Percentiles rank a stretch among this genome's conserved stretches.
phyloP scores from a whole-genome alignment of 2,797 vertebrate genomes.

The Psittacula derbiana region DNA sequence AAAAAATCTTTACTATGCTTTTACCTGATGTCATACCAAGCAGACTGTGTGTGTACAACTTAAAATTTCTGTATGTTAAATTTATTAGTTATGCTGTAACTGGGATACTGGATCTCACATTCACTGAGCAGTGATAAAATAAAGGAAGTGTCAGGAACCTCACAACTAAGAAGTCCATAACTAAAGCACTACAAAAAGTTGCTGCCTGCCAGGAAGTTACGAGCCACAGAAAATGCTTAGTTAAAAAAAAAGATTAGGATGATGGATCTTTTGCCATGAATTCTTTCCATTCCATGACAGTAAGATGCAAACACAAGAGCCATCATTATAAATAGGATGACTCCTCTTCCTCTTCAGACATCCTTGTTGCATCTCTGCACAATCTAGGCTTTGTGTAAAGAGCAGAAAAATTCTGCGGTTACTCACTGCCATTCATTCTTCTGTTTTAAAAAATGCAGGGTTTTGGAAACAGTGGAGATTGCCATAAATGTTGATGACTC shows the following conservation, averaged over 20 bases:
- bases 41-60: not conserved
- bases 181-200: not conserved
- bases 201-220: not conserved
- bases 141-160: not conserved
- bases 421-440: not conserved
- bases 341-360: not conserved
- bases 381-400: not conserved
- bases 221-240: not conserved
- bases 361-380: not conserved
- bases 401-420: not conserved
- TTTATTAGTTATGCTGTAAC: not conserved
- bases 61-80: not conserved
- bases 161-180: not conserved
- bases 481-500: not conserved
- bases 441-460: not conserved
- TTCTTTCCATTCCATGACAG: not conserved
- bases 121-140: not conserved
- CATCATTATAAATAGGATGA: not conserved
- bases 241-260: not conserved
- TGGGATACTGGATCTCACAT: not conserved
- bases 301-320: not conserved
- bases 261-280: not conserved
- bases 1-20: not conserved
- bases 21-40: not conserved
- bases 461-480: not conserved